Base-by-base conservation (phyloP, 2,888 invertebrate species). In the Hemicrepidius hirtus region DNA sequence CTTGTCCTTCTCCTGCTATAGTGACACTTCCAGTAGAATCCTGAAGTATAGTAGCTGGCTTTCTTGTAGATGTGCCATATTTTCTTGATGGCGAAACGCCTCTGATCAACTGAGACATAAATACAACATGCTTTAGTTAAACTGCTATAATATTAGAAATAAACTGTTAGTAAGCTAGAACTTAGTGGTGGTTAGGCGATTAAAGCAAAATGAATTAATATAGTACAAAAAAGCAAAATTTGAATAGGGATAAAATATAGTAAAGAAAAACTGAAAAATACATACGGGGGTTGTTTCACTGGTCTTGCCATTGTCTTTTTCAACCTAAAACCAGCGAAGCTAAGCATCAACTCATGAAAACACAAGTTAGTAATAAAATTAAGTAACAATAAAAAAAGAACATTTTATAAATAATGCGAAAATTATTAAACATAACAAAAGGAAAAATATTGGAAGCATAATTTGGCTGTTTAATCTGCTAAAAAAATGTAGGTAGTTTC, bases 221-320 rank as follows among this genome's bases (percentile, higher is more conserved):
- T 24, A 24, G 5, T n/a, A 70, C 9, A 70, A 73, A 73, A 65
- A 46, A 72, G 41, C 46, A 66, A 50, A 57, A 71, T 28, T 73
- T 37, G 72, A 59, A 76, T 81, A 83, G 83, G 82, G 82, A 83
- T 80, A 84, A 67, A 70, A 57, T 46, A 70, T 46, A 70, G 21
- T 53, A 73, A 67, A 69, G 76, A 80, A 80, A 81, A 76, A 74
- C 84, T 85, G 82, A 79, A 79, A 80, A 80, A 91, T 92, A 92
- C 93, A 90, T 93, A 93, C 93, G 88, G 92, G 92, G 80, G 90
- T 90, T 82, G 87, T 88, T 86, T 92, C 94, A 88, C 88, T 87
- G 88, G 88, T 87, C 87, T 88, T 88, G 88, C 86, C 66, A 68
- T 74, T 59, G 64, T 78, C 76, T 71, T 72, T 74, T 76, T 44